Conservation (phyloP, 2,113 vertebrate genomes). For the Pseudonaja textilis region DNA sequence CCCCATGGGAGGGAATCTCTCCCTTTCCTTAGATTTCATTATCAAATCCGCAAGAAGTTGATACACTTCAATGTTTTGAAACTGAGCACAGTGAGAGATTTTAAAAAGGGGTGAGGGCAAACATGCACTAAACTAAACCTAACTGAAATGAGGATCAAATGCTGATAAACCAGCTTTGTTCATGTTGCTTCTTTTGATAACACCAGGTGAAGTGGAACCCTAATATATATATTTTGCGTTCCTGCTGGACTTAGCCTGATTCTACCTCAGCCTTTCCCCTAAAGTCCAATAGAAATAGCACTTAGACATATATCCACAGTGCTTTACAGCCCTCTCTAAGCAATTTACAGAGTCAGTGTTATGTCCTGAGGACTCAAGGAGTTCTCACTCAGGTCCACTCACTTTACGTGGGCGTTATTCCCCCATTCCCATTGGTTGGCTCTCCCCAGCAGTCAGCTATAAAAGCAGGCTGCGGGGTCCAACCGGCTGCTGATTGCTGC, state of each 20-base stretch:
- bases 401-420: too few relatives aligned
- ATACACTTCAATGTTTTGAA: neutral
- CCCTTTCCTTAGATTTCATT: neutral
- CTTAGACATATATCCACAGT: neutral
- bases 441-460: too few relatives aligned
- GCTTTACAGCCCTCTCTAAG: too few relatives aligned
- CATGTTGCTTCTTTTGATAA: neutral
- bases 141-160: neutral
- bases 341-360: too few relatives aligned
- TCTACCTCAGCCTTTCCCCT: neutral
- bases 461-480: too few relatives aligned
- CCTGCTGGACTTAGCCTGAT: neutral
- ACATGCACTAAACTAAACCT: neutral
- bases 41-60: neutral
- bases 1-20: neutral
- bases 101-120: neutral
- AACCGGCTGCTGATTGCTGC: too few relatives aligned
- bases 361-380: too few relatives aligned
- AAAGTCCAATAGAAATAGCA: neutral
- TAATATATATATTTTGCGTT: neutral
- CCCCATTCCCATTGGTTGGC: too few relatives aligned
- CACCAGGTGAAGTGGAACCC: neutral
- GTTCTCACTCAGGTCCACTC: too few relatives aligned
- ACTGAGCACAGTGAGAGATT: neutral
- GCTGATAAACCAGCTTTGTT: neutral